Conservation (phyloP, 2,113 vertebrate species). For the Hiodon alosoides region DNA sequence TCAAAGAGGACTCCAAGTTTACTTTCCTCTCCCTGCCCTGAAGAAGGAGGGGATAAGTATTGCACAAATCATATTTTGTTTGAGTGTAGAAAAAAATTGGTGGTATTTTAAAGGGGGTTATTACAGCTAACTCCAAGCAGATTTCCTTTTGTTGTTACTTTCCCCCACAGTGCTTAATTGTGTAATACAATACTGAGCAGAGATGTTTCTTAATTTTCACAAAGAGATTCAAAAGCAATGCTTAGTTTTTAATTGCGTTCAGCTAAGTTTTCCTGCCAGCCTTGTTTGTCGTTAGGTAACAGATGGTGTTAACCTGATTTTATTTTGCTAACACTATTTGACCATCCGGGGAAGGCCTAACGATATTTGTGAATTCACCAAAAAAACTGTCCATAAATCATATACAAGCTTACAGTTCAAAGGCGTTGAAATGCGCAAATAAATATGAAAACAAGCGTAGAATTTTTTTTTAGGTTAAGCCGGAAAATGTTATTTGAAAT, state of each 20-base stretch:
- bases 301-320: constrained; percentile 12
- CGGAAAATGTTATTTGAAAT: no score
- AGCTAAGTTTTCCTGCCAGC: not conserved
- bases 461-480: no score
- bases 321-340: not conserved
- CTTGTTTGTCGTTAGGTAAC: constrained; percentile 3
- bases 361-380: no score
- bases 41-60: not conserved
- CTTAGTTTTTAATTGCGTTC: not conserved
- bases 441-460: no score
- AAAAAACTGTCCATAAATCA: no score
- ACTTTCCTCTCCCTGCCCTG: not conserved
- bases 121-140: constrained; percentile 11
- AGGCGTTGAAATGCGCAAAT: no score
- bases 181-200: constrained; percentile 8
- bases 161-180: constrained; percentile 3
- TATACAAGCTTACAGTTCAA: no score
- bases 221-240: constrained; percentile 2
- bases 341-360: not conserved
- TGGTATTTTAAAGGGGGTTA: not conserved
- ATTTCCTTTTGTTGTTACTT: constrained; percentile 8
- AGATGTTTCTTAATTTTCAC: constrained; percentile 14
- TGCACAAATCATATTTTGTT: constrained; percentile 8
- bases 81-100: not conserved
- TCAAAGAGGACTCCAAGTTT: not conserved